Base-by-base conservation (phyloP, 1,140 invertebrate genomes). In the Brachionus manjavacas region DNA sequence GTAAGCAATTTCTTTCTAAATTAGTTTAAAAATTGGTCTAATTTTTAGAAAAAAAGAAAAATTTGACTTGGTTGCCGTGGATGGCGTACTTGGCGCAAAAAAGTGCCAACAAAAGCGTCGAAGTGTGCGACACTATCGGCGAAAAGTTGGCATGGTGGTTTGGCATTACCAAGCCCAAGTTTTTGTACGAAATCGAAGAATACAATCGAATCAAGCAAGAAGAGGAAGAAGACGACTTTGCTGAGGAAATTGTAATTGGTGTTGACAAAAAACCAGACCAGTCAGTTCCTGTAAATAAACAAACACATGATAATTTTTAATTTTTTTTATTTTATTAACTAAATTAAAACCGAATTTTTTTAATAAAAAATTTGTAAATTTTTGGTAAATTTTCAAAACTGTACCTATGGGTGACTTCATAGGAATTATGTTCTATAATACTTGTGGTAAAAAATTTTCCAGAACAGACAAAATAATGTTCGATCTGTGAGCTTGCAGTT, bases 111-210 rank as follows among this genome's bases (percentile, higher is more conserved):
- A 60, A 81, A 81, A 64, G 79, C 12, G 49, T 81, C 9, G 23
- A 81, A 81, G 64, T 52, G 43, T 83, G 81, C 23, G 81, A 83
- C 20, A n/a, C 23, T 16, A 49, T 68, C 9, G 81, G 81, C 0
- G 81, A 83, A 52, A 83, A 83, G 35, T 20, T 83, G 0, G 81
- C 81, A 2, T 83, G 81, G 81, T 83, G 60, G 60, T 72, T 83
- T 14, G 81, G 81, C 12, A 83, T 83, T 25, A 83, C 81, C 11
- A 70, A 70, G 35, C 81, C 81, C 14, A 83, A 83, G 12, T 83
- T 41, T 70, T 55, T 68, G 20, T 68, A 68, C 39, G 81, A 83
- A 46, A 83, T 83, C 11, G 60, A 83, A 70, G 81, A 83, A 20
- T 83, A 70, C 60, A 68, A 83, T 16, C 64, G 68, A 3, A 83